Base-by-base conservation (phyloP, 2,113 vertebrate genomes). In the Clupea harengus region DNA sequence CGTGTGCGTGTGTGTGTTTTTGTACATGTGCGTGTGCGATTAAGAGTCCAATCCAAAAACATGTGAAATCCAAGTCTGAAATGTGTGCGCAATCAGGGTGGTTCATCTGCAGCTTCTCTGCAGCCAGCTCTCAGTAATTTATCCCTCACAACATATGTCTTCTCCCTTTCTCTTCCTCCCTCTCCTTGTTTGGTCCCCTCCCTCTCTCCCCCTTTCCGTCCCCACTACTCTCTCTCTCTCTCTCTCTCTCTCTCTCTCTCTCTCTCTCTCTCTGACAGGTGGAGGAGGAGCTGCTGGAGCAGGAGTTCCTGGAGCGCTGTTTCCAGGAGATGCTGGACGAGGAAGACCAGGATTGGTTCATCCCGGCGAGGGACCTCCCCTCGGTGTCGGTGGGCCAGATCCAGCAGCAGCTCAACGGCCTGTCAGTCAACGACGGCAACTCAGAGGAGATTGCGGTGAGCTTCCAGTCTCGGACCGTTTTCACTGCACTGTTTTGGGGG, bases 241-340 rank as follows among this genome's bases (percentile, higher is more conserved):
- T 57, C 4, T 25, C 20, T 6, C 15, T 57, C 54, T 1, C n/a
- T 28, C 25, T 13, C 64, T 32, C 18, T 3, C 13, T 28, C 4
- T 22, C 25, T 82, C 25, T 52, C 54, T 3, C 54, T 57, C 4
- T 25, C 20, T 6, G 15, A 18, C 93, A 99, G 98, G 98, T 99
- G 90, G 97, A 99, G 84, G 97, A 99, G 91, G 98, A 99, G 91
- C 95, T 99, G 47, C 25, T 72, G 64, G 64, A 28, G 91, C 98
- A 99, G 92, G 98, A 99, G 82, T 99, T 99, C 90, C 92, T 99
- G 9, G 98, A 99, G 88, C 97, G 97, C 81, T 99, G 98, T 92
- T 98, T 99, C 95, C 98, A 99, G 93, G 97, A 99, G 94, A 99
- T 99, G 98, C 92, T 99, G 92, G 98, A 99, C 80, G 98, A 99